Evolutionary conservation across 2,113 vertebrate genomes (phyloP), one percentile per base, ranked within the genome.

Genomic region (Anthoscopus minutus): DNA sequence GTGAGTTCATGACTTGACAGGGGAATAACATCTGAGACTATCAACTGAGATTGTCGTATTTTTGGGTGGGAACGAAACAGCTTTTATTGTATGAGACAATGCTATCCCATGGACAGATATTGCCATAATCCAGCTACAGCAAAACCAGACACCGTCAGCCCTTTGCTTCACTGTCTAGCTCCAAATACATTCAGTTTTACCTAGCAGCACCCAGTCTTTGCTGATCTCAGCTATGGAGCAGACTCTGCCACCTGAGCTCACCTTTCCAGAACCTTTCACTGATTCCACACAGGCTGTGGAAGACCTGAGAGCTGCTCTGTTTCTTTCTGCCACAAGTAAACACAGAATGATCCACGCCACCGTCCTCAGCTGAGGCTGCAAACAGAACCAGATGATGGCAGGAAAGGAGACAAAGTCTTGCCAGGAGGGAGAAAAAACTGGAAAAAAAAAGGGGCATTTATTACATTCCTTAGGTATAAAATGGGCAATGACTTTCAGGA

Each of bases 201-300:
- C 22, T 6, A 22, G 65, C 71, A 81, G 37, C 31, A 42, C 10
- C 8, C 24, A 5, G 7, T 40, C 37, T 31, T 58, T 10, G 15
- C 37, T 38, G 31, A 10, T 24, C 33, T 17, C 37, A 15, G 30
- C 15, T 16, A 3, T 0, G 2, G 12, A 69, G 53, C 30, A 33
- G 35, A 44, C 42, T 60, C 67, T 88, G 76, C 21, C 45, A 35
- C 53, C 67, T 40, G 16, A 23, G 45, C 50, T 47, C 58, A 27
- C 53, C 73, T n/a, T 28, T 31, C 37, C 23, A 57, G 53, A 74
- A 4, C 1, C 3, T 61, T 7, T 42, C 42, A 7, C 35, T 66
- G 51, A 8, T 5, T 13, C 18, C 30, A 64, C 1, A 7, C 21
- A 7, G 33, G 19, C n/a, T n/a, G 11, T 4, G 3, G 2, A 22